phyloP scores from a whole-genome alignment of 1,140 invertebrate species.

The Rhopalosiphum maidis region DNA sequence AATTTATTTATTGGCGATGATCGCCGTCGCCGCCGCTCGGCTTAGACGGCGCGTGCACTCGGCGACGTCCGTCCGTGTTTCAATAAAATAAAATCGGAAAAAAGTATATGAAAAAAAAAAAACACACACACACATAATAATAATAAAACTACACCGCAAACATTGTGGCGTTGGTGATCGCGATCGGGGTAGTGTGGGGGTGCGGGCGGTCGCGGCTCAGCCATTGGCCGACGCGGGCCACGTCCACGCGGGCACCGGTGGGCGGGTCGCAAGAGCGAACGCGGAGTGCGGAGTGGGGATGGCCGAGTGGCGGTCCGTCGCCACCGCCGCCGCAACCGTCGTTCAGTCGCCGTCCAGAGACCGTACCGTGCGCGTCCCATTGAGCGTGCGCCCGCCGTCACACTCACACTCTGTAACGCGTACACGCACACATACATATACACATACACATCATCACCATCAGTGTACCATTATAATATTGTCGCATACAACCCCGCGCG shows the following conservation, averaged over 20 bases:
- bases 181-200: neutral
- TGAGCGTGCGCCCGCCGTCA: conserved; percentile 40
- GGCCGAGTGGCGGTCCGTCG: neutral
- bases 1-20: conserved; percentile 26
- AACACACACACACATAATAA: neutral
- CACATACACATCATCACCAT: neutral
- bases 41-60: neutral
- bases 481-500: neutral
- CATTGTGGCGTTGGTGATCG: neutral
- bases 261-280: neutral
- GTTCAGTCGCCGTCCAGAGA: conserved; percentile 57
- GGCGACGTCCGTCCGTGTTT: neutral
- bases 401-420: neutral
- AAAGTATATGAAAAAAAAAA: neutral
- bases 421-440: neutral
- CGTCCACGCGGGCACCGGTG: conserved; percentile 43
- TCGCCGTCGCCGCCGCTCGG: neutral
- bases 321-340: neutral
- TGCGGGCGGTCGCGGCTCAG: neutral
- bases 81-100: conserved; percentile 34
- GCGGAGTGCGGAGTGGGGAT: neutral
- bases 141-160: conserved; percentile 32
- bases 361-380: conserved; percentile 30
- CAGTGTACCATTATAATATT: neutral
- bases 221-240: conserved; percentile 50